Evolutionary conservation across 2,888 invertebrate species (phyloP), one percentile per base, ranked within the genome.

Genomic region (Lasioglossum morio): DNA sequence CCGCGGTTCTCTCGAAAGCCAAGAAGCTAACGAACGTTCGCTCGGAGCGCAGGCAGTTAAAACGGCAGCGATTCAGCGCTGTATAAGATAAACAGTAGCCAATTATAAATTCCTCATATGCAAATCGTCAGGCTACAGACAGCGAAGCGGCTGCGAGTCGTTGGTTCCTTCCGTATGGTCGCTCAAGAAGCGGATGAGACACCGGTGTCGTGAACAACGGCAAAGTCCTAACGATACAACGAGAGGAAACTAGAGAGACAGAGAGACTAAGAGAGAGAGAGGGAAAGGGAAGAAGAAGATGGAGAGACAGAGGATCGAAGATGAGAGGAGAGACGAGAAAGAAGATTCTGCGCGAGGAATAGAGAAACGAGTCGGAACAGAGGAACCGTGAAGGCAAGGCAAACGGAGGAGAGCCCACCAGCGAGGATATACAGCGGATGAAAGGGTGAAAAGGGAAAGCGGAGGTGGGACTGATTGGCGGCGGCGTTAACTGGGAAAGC

Each of bases 41-140:
- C 27, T 5, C 60, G 60, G 12, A 5, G 27, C 60, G 27, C 27
- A 27, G 60, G 4, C 77, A 81, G 76, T 75, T 77, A 63, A 77
- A 79, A 72, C 76, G 77, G 69, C 77, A 30, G 70, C 80, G 74
- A 83, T 53, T 89, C 84, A 43, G 72, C 16, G 60, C 77, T 79
- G 82, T 63, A 84, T 88, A 92, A 92, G 92, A 91, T 91, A 92
- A 92, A 92, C 88, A 92, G 87, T 86, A 86, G 78, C 91, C 92
- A 92, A 92, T 92, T 92, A 92, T 91, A 91, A 91, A 92, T 92
- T 92, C 91, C 92, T 89, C 90, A 89, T 86, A 92, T 92, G 92
- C 88, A 92, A 92, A 92, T 91, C 88, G 82, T 78, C 78, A 73
- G 40, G 43, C 72, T 79, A 74, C 75, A 80, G 88, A 81, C 88